Evolutionary conservation across 2,888 invertebrate genomes (phyloP).

Genomic region (Pteria penguin): DNA sequence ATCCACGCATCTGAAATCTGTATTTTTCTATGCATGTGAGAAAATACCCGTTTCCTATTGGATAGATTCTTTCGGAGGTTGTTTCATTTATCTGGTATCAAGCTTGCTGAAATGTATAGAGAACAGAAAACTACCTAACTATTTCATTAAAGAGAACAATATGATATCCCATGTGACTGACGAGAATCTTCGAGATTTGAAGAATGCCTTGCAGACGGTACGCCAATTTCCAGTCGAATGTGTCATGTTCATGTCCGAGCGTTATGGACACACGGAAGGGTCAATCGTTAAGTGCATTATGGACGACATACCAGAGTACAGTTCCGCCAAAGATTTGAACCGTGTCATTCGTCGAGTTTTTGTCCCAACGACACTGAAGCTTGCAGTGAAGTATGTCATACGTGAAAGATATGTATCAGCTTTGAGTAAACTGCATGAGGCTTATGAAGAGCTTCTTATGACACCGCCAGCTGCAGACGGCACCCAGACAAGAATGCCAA

Average conservation of each 20-base stretch:
- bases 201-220: conserved; percentile 19
- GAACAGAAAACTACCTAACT: conserved; percentile 42
- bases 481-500: neutral
- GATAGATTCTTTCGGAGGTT: conserved; percentile 40
- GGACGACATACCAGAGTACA: conserved; percentile 36
- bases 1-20: conserved; percentile 23
- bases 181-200: conserved; percentile 21
- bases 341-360: conserved; percentile 34
- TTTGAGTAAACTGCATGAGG: neutral
- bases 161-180: conserved; percentile 43
- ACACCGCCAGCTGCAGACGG: neutral
- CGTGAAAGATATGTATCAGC: neutral
- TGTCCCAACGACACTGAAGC: conserved; percentile 38
- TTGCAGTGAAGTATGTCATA: conserved; percentile 34
- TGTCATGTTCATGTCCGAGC: conserved; percentile 33
- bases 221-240: conserved; percentile 35
- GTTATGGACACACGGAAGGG: neutral
- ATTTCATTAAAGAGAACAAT: conserved; percentile 49
- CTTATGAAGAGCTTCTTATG: neutral
- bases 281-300: conserved; percentile 27
- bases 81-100: conserved; percentile 47
- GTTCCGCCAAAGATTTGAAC: conserved; percentile 15
- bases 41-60: conserved; percentile 42
- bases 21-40: conserved; percentile 53
- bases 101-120: conserved; percentile 36